These are phyloP conservation scores for Vipera ursinii DNA, from an alignment of 2,797 vertebrate genomes.

Conservation along the genomic window DNA sequence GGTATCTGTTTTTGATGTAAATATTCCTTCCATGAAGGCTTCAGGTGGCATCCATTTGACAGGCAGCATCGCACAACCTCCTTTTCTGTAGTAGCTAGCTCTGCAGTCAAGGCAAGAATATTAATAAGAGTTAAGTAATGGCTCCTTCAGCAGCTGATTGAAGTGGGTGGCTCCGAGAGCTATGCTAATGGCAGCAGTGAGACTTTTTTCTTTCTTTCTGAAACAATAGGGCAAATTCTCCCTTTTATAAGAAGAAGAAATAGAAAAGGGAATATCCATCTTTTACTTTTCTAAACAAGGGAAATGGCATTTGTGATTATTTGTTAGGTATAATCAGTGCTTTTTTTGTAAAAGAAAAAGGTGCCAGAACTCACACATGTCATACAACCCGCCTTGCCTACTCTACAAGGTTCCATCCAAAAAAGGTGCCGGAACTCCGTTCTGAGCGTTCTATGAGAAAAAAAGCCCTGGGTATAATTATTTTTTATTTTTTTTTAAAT, in stretches of 20 bases:
- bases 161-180: not conserved
- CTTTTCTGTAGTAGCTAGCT: constrained; percentile 97
- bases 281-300: not conserved
- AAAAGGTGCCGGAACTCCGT: too few species aligned
- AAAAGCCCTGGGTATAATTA: too few species aligned
- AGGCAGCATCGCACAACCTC: constrained; percentile 94
- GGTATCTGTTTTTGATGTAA: constrained; percentile 98
- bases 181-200: not conserved
- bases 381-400: too few species aligned
- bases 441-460: too few species aligned
- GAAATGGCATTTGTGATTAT: not conserved
- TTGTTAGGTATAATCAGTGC: not conserved
- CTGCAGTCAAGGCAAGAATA: constrained; percentile 67
- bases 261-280: not conserved
- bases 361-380: too few species aligned
- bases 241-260: not conserved
- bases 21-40: constrained; percentile 99
- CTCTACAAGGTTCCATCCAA: too few species aligned
- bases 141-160: constrained; percentile 7
- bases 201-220: not conserved
- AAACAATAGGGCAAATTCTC: constrained; percentile 1
- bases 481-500: too few species aligned
- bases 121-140: constrained; percentile 1
- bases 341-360: too few species aligned
- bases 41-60: constrained; percentile 99